Evolutionary conservation across 1,140 invertebrate species (phyloP), one percentile per base, ranked within the genome.

Genomic region (Cardiocondyla obscurior): DNA sequence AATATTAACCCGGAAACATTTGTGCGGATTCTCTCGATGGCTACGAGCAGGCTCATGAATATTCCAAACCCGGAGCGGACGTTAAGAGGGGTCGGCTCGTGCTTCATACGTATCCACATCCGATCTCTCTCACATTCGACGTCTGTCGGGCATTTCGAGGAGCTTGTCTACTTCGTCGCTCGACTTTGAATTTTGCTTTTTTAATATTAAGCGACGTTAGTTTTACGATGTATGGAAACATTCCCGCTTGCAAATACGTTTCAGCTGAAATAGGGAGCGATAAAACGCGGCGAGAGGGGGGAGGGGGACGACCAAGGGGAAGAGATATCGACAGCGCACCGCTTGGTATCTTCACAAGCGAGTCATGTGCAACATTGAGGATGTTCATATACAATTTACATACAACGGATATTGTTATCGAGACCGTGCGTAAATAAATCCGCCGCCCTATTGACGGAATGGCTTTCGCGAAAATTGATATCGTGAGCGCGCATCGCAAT

Each of bases 1-100:
- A 87, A 87, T 87, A 88, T 88, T 87, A 85, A 86, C 73, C 65
- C 64, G 86, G 85, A 87, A 85, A 85, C 86, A 88, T 74, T 88
- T 87, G 85, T 73, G 65, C 85, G 53, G 81, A 88, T 88, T 88
- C 85, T 72, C 51, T 55, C 51, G 51, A 64, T 87, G 70, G 81
- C 85, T 81, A 19, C 82, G 30, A 84, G 85, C 73, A 83, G 82
- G 70, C 33, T 87, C 76, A 88, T 88, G 85, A 88, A 88, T 88
- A 88, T 88, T 87, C 82, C 42, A 76, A 53, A 33, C 39, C 51
- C 62, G 82, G 70, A 74, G 69, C 65, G 73, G 73, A 55, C 62
- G 86, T 67, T 87, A 87, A 87, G 85, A 87, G 36, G 53, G 60
- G 81, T 74, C 73, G 81, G 14, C 33, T 86, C 51, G 53, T 44